Evolutionary conservation across 2,888 invertebrate genomes (phyloP).

Genomic region (Megastigmus dorsalis): DNA sequence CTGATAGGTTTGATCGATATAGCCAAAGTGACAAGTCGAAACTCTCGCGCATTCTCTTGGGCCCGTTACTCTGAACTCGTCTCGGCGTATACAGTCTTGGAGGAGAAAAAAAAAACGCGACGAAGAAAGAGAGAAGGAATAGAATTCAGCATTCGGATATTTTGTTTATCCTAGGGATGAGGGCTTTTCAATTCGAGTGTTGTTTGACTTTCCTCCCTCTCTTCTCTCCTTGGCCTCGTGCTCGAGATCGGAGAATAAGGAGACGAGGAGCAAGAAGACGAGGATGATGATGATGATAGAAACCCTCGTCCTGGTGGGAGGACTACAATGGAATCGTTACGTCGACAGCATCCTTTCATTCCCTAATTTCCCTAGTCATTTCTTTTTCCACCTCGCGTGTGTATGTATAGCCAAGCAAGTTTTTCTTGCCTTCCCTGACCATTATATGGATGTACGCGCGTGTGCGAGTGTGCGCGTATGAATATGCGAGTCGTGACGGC

Average conservation of each 20-base stretch:
- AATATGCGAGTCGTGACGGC: no score
- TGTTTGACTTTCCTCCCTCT: neutral
- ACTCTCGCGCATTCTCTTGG: conserved; percentile 14
- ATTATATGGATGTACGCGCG: neutral
- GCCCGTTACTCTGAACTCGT: no score
- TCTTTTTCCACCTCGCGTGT: no score
- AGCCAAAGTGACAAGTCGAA: conserved; percentile 29
- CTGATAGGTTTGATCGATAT: conserved; percentile 51
- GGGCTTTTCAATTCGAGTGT: neutral
- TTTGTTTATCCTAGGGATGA: conserved; percentile 28
- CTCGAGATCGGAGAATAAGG: no score
- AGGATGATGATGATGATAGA: neutral
- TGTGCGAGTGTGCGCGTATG: neutral
- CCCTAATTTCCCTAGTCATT: conserved; percentile 52
- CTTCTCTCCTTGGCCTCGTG: neutral
- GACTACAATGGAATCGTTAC: conserved; percentile 57
- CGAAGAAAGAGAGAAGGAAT: no score
- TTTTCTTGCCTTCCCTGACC: no score
- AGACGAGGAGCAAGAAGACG: no score
- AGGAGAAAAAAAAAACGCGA: neutral
- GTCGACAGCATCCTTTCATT: conserved; percentile 58
- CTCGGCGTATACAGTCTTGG: neutral
- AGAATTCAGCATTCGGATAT: conserved; percentile 22
- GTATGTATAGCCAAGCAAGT: no score
- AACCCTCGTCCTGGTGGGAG: neutral